These are phyloP conservation scores for Eclectus roratus DNA, from an alignment of 2,113 vertebrate genomes.

Conservation along the genomic window DNA sequence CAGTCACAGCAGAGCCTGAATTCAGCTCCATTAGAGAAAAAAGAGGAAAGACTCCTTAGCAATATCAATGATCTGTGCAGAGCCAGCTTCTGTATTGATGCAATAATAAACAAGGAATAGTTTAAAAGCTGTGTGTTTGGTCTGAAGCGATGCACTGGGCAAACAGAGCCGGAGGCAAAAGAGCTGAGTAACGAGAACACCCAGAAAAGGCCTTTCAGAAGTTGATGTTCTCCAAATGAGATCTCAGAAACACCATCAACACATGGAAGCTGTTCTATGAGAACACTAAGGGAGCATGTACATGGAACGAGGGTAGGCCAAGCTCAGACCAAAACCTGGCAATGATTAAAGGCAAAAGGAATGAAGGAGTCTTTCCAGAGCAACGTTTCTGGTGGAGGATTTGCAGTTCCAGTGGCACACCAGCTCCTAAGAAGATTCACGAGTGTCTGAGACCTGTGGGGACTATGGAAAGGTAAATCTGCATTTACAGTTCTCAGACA, in stretches of 20 bases:
- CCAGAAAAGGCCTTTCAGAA: not conserved
- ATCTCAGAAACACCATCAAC: not conserved
- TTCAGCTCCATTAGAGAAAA: not conserved
- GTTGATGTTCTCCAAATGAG: not conserved
- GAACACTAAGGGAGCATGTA: not conserved
- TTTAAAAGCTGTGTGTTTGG: not conserved
- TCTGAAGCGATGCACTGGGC: not conserved
- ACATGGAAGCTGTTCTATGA: not conserved
- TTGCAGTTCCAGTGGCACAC: not conserved
- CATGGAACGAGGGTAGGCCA: not conserved
- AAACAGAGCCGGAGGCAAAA: not conserved
- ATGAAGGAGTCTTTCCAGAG: not conserved
- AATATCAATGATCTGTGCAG: not conserved
- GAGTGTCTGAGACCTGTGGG: not conserved
- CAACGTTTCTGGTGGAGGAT: not conserved
- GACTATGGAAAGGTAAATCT: not conserved
- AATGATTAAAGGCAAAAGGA: not conserved
- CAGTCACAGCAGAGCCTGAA: not conserved
- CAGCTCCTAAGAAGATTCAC: not conserved
- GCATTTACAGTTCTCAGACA: not conserved
- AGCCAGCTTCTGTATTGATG: not conserved
- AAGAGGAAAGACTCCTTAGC: not conserved
- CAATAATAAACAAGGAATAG: not conserved
- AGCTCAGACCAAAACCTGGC: not conserved
- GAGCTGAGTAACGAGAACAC: not conserved